Base-by-base conservation (phyloP, 2,888 invertebrate genomes). In the Acrobasis consociella region DNA sequence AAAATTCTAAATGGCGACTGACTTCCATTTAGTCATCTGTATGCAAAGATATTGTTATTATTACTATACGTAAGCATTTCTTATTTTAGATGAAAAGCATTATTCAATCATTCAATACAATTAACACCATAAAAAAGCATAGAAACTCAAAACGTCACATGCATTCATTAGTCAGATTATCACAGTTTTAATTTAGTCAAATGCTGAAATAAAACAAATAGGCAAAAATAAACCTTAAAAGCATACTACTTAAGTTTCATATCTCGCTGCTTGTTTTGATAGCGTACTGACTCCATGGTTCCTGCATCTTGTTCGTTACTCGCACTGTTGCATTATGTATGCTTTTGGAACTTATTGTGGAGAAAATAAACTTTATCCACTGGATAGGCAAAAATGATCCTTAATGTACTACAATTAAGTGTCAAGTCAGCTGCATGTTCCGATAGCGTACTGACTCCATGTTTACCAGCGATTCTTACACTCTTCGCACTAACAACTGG, bases 291-390 rank as follows among this genome's bases (percentile, higher is more conserved):
- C 37, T 0, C 81, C 81, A 0, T 39, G 8, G 0, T 65, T 8
- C 0, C 72, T 70, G 0, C 76, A 0, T 86, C 0, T 22, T 22
- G 22, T 22, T 22, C 2, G 22, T 22, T 22, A 22, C 22, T 22
- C 0, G 74, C 76, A 2, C 64, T 37, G 0, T 0, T 85, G 77
- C 79, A 94, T 95, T 9, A 95, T 88, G 68, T 91, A 88, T 0
- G 94, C 89, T 79, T 94, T 95, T 81, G 95, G 95, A 0, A 95
- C 75, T n/a, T 71, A 95, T 22, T 22, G 3, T 1, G 22, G 22
- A 22, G 22, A 42, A 42, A 42, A 42, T 42, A 42, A 3, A 42
- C 42, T 11, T 42, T 42, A 42, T n/a, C n/a, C n/a, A n/a, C n/a
- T 42, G 11, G 3, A 42, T 11, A 42, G 5, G 42, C 46, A n/a